A percentile compares a stretch with the other conserved stretches of the same genome.
These are phyloP conservation scores for Bruchidius siliquastri DNA, from an alignment of 2,888 invertebrate genomes.

Conservation along the genomic window DNA sequence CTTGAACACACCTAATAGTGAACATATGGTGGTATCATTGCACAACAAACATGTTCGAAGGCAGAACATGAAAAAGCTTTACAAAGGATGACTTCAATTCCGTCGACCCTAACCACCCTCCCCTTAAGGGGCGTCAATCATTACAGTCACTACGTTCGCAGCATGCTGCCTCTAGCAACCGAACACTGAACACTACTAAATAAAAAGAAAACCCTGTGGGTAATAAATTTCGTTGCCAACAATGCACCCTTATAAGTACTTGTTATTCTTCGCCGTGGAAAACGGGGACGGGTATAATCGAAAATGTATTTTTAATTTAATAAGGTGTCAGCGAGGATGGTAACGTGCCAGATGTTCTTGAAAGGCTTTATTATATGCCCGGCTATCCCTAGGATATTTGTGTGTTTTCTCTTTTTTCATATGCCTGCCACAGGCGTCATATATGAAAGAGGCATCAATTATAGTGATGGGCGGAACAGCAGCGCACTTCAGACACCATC, in stretches of 20 bases:
- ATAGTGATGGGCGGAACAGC: neutral
- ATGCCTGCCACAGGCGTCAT: neutral
- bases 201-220: slow-evolving; percentile 14
- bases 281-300: slow-evolving; percentile 19
- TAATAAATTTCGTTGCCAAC: slow-evolving; percentile 14
- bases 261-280: slow-evolving; percentile 13
- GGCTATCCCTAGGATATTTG: neutral
- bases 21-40: neutral
- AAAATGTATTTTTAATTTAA: slow-evolving; percentile 29
- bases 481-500: neutral
- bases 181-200: neutral
- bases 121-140: neutral
- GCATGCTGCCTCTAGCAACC: neutral
- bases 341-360: slow-evolving; percentile 24
- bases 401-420: neutral
- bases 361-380: slow-evolving; percentile 19
- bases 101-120: neutral
- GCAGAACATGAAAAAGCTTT: neutral
- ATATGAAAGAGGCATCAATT: neutral
- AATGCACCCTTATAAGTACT: slow-evolving; percentile 19
- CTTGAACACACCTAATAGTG: neutral
- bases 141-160: neutral
- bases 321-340: slow-evolving; percentile 22
- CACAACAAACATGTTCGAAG: neutral
- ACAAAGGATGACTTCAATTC: neutral